A percentile compares a stretch with the other conserved stretches of the same genome.
Conservation (phyloP, 2,113 vertebrate species). For the Cinclus mexicanus region DNA sequence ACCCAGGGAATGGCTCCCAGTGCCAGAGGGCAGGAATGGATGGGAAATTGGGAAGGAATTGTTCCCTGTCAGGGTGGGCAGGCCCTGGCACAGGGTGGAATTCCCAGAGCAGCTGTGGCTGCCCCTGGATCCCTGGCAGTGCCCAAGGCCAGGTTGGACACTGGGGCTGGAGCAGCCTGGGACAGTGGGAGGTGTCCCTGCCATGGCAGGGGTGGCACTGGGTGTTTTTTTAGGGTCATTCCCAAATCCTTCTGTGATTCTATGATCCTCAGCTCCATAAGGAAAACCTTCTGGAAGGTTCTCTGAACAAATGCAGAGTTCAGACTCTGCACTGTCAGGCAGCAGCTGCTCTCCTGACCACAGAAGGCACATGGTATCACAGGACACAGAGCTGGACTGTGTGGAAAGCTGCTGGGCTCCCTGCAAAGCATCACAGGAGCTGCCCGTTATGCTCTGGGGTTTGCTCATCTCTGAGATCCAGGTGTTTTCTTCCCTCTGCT, state of each 20-base stretch:
- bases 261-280: neutral
- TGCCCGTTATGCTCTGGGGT: neutral
- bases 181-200: neutral
- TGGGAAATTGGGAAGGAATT: neutral
- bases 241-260: neutral
- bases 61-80: neutral
- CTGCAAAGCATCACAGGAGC: neutral
- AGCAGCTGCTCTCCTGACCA: neutral
- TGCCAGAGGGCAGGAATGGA: neutral
- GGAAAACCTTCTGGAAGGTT: neutral
- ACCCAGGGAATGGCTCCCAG: neutral
- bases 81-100: neutral
- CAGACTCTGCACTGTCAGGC: neutral
- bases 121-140: neutral
- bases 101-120: neutral
- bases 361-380: fast-evolving
- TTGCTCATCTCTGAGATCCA: neutral
- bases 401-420: neutral
- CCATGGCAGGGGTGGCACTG: fast-evolving
- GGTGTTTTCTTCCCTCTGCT: neutral
- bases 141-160: neutral
- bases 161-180: neutral
- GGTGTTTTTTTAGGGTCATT: neutral
- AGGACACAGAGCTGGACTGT: neutral
- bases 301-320: neutral